A percentile compares a stretch with the other conserved stretches of the same genome.
Evolutionary conservation across 2,888 invertebrate species (phyloP).

Genomic region (Rugalucina vietnamica): DNA sequence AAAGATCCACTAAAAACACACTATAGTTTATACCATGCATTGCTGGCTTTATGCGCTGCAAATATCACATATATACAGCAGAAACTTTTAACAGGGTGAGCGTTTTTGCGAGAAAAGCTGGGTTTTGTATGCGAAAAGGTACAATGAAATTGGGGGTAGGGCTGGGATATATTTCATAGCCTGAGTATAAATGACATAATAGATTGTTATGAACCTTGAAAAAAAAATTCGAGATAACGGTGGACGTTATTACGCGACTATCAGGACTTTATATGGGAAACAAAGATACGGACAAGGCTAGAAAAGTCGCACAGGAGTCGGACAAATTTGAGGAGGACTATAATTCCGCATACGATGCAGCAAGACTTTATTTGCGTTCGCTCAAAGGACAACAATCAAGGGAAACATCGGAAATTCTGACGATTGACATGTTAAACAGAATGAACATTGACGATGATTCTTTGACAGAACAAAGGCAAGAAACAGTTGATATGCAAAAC

Average conservation of each 20-base stretch:
- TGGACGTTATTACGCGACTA: not conserved
- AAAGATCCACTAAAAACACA: no score
- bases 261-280: slow-evolving; percentile 1
- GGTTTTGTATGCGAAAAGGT: no score
- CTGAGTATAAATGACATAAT: no score
- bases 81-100: no score
- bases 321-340: not conserved
- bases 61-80: no score
- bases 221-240: not conserved
- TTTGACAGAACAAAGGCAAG: not conserved
- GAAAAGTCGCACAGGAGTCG: not conserved
- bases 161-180: no score
- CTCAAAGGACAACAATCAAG: not conserved
- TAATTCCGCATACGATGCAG: not conserved
- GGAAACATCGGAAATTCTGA: slow-evolving; percentile 4
- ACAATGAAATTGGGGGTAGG: no score
- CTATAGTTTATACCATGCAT: no score
- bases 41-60: no score
- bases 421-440: not conserved
- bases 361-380: not conserved
- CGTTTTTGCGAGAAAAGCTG: no score
- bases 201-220: no score
- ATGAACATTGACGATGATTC: slow-evolving; percentile 3
- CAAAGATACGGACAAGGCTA: not conserved
- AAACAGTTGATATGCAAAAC: not conserved